Evolutionary conservation across 53 echinoderm and acorn worm species (phyloP).

Genomic region (Paracentrotus lividus): DNA sequence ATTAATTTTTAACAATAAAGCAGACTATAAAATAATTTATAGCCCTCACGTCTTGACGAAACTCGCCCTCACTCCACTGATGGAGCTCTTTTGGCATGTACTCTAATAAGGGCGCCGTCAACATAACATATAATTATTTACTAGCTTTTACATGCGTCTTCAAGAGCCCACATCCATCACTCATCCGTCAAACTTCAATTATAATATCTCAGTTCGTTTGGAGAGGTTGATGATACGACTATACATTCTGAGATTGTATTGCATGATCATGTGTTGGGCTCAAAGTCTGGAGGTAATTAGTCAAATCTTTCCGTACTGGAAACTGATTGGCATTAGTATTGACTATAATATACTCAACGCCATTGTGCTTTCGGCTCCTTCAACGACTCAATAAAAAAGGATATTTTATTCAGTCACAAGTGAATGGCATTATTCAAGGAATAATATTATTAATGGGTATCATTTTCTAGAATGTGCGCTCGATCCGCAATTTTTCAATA

Average conservation of each 20-base stretch:
- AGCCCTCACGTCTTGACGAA: too few relatives aligned
- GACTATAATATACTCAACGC: neutral
- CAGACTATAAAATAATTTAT: too few relatives aligned
- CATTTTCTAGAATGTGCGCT: neutral
- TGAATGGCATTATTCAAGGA: neutral
- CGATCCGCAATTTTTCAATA: too few relatives aligned
- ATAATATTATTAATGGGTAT: neutral
- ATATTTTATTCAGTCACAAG: slow-evolving; percentile 25
- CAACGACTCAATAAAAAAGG: neutral
- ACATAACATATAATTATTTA: neutral
- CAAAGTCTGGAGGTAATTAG: slow-evolving; percentile 6
- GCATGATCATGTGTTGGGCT: neutral
- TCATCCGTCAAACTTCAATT: neutral
- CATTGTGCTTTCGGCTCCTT: neutral
- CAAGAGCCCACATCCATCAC: neutral
- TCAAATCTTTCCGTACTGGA: neutral
- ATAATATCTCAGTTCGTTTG: too few relatives aligned
- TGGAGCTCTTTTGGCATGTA: too few relatives aligned
- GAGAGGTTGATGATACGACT: too few relatives aligned
- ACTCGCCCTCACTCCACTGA: too few relatives aligned
- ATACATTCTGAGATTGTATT: neutral
- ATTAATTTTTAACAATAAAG: too few relatives aligned
- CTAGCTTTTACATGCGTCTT: neutral
- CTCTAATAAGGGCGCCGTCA: too few relatives aligned
- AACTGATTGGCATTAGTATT: slow-evolving; percentile 4